Conservation (phyloP, 2,113 vertebrate genomes). For the Picathartes gymnocephalus region DNA sequence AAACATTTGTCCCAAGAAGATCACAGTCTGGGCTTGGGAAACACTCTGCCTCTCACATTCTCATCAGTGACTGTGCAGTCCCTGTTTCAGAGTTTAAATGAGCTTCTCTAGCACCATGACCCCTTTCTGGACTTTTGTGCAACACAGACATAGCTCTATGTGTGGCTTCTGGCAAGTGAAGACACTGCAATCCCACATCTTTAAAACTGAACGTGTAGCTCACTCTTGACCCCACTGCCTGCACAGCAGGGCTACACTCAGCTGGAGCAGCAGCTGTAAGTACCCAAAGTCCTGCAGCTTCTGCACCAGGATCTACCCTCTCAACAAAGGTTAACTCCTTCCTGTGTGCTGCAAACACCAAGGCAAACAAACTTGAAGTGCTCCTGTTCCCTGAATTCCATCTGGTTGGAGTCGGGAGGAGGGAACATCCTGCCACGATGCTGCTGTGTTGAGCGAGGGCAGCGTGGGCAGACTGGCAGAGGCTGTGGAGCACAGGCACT, state of each 20-base stretch:
- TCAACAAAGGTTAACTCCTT: not conserved
- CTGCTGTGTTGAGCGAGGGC: not conserved
- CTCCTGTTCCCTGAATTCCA: not conserved
- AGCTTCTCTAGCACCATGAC: not conserved
- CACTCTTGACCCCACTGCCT: accelerated
- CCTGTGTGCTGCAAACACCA: not conserved
- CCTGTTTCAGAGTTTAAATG: not conserved
- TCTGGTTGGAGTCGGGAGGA: accelerated
- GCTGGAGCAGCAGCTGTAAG: not conserved
- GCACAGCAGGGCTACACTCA: not conserved
- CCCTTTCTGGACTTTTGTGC: not conserved
- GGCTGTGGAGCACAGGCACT: too few species aligned
- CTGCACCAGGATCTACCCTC: not conserved
- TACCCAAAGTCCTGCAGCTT: not conserved
- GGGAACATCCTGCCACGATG: not conserved
- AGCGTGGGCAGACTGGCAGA: accelerated
- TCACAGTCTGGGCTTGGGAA: not conserved
- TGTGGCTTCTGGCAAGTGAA: not conserved
- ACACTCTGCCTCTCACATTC: not conserved
- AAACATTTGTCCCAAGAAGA: not conserved
- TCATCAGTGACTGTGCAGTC: not conserved
- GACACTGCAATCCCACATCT: not conserved
- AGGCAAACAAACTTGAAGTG: not conserved
- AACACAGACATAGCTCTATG: not conserved
- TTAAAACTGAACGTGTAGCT: not conserved